Evolutionary conservation across 2,888 invertebrate genomes (phyloP).

Genomic region (Ischnura elegans): DNA sequence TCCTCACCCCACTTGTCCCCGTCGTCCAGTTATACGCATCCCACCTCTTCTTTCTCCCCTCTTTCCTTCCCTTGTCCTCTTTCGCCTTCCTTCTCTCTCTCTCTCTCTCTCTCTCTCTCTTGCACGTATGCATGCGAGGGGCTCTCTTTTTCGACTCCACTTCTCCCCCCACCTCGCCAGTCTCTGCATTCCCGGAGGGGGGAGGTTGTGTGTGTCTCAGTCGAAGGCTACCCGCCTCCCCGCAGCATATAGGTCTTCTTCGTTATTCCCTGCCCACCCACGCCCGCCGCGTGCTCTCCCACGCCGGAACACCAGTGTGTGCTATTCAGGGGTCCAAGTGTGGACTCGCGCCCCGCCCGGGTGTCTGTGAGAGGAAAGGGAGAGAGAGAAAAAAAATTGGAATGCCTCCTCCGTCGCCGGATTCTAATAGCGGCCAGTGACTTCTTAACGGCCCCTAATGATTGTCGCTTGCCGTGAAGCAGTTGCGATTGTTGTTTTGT

Average conservation of each 20-base stretch:
- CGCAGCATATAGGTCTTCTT: constrained; percentile 55
- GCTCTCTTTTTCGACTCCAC: background rate
- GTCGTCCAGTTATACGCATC: constrained; percentile 20
- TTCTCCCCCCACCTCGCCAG: background rate
- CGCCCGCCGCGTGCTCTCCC: background rate
- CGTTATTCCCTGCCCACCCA: background rate
- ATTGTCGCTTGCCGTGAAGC: no score
- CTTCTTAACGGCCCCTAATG: no score
- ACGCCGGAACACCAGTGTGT: background rate
- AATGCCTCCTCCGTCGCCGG: background rate
- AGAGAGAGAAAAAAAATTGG: no score
- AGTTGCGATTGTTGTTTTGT: no score
- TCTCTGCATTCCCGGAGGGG: constrained; percentile 5
- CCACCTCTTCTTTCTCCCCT: background rate
- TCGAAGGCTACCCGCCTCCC: constrained; percentile 41
- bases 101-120: background rate
- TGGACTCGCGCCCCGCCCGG: background rate
- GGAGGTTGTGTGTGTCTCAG: background rate
- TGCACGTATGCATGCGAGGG: background rate
- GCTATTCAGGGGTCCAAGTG: background rate
- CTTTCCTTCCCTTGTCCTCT: background rate
- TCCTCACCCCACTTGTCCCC: background rate
- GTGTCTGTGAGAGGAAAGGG: no score
- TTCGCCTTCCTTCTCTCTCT: background rate
- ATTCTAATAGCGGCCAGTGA: background rate